Conservation (phyloP, 2,888 invertebrate genomes). For the Helleia helle region DNA sequence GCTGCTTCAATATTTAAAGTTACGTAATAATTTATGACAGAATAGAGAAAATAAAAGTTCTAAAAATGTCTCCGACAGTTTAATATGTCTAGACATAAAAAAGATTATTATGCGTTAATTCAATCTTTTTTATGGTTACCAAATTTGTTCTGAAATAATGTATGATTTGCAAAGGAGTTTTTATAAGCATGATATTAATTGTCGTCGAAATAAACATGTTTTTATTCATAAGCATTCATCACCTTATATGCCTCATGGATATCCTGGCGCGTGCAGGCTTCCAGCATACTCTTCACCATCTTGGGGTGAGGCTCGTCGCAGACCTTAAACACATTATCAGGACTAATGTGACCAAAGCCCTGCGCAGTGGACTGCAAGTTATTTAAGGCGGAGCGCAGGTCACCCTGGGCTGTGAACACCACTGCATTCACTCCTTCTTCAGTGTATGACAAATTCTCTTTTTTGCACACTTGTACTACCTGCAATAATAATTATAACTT, state of each 20-base stretch:
- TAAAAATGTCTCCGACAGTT: no score
- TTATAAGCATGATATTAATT: no score
- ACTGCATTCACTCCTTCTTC: conserved; percentile 97
- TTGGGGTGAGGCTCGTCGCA: conserved; percentile 99
- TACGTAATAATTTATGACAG: no score
- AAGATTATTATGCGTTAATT: no score
- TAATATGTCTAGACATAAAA: no score
- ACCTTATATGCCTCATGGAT: conserved; percentile 88
- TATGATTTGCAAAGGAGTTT: no score
- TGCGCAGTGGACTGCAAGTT: conserved; percentile 95
- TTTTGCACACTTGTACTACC: conserved; percentile 57
- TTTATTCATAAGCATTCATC: no score
- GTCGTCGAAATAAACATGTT: no score
- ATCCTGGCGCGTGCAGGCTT: conserved; percentile 85
- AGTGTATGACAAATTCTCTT: conserved; percentile 80
- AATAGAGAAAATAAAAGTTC: no score
- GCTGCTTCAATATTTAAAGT: no score
- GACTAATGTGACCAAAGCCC: conserved; percentile 88
- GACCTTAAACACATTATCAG: conserved; percentile 96
- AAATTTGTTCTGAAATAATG: no score
- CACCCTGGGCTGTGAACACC: conserved; percentile 98
- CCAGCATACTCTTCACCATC: conserved; percentile 92
- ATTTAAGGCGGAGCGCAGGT: conserved; percentile 97
- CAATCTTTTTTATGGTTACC: no score
- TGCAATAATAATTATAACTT: conserved; percentile 19